phyloP scores from a whole-genome alignment of 2,888 invertebrate genomes.

The Chrysodeixis includens region DNA sequence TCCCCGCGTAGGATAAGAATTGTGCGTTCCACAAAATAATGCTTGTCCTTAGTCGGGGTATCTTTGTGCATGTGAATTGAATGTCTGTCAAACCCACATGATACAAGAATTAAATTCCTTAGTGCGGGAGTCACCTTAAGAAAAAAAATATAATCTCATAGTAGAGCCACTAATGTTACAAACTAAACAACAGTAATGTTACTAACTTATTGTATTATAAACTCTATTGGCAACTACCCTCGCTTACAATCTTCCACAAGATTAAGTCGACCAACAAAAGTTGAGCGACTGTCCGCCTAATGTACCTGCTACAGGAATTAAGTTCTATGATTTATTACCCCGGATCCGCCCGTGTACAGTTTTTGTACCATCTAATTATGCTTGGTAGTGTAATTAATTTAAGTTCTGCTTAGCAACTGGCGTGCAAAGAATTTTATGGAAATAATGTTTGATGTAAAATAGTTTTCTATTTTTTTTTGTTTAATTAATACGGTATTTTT shows the following conservation, averaged over 20 bases:
- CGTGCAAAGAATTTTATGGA: background rate
- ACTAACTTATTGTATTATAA: constrained; percentile 43
- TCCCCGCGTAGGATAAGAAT: too few relatives aligned
- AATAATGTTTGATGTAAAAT: too few relatives aligned
- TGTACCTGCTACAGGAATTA: constrained; percentile 45
- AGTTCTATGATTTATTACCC: constrained; percentile 52
- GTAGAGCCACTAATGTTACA: background rate
- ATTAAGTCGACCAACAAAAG: constrained; percentile 67
- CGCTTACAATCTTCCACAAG: constrained; percentile 64
- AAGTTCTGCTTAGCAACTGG: background rate
- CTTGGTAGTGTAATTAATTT: background rate
- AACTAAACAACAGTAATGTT: constrained; percentile 50
- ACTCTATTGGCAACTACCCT: constrained; percentile 47
- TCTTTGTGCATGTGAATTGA: too few relatives aligned
- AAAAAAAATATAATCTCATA: too few relatives aligned
- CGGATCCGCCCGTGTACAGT: constrained; percentile 14
- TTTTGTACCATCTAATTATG: background rate
- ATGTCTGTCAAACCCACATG: too few relatives aligned
- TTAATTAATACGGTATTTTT: too few relatives aligned
- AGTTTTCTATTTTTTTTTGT: too few relatives aligned
- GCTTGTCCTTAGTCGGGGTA: too few relatives aligned
- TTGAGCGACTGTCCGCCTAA: constrained; percentile 46
- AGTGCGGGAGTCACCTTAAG: too few relatives aligned
- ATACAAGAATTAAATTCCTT: too few relatives aligned
- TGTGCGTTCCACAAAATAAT: too few relatives aligned